phyloP scores from a whole-genome alignment of 2,888 invertebrate genomes.

The Lepidocyrtinus sp. region DNA sequence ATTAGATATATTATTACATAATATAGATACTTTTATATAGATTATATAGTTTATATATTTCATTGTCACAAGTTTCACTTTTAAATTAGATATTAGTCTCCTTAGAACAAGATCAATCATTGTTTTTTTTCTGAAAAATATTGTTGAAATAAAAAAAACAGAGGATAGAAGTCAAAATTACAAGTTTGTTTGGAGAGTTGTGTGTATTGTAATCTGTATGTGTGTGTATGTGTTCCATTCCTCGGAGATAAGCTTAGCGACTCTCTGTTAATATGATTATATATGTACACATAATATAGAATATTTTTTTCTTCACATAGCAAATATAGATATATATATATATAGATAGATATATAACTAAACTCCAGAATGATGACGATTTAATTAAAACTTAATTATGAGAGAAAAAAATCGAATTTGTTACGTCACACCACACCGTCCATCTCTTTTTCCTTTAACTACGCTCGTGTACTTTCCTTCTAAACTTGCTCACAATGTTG shows the following conservation, averaged over 20 bases:
- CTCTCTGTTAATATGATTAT: too few species aligned
- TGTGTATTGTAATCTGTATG: conserved; percentile 9
- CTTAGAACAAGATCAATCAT: conserved; percentile 56
- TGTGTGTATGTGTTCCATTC: background rate
- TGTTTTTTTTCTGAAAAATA: conserved; percentile 27
- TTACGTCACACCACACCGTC: conserved; percentile 25
- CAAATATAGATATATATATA: background rate
- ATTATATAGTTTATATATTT: conserved; percentile 38
- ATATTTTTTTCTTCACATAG: background rate
- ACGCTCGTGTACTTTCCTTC: too few species aligned
- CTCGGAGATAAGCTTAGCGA: too few species aligned
- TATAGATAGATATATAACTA: background rate
- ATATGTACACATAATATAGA: conserved; percentile 7
- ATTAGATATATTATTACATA: background rate
- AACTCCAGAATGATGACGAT: conserved; percentile 13
- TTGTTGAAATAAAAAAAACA: conserved; percentile 42
- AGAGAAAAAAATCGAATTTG: conserved; percentile 26
- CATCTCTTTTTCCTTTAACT: too few species aligned
- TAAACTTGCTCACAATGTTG: conserved; percentile 19
- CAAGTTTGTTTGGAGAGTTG: conserved; percentile 48
- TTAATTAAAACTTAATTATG: conserved; percentile 12
- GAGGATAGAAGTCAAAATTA: conserved; percentile 49
- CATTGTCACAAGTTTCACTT: conserved; percentile 55
- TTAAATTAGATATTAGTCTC: conserved; percentile 57
- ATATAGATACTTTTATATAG: conserved; percentile 25